Base-by-base conservation (phyloP, 2,797 vertebrate species). In the Poeciliopsis gracilis region DNA sequence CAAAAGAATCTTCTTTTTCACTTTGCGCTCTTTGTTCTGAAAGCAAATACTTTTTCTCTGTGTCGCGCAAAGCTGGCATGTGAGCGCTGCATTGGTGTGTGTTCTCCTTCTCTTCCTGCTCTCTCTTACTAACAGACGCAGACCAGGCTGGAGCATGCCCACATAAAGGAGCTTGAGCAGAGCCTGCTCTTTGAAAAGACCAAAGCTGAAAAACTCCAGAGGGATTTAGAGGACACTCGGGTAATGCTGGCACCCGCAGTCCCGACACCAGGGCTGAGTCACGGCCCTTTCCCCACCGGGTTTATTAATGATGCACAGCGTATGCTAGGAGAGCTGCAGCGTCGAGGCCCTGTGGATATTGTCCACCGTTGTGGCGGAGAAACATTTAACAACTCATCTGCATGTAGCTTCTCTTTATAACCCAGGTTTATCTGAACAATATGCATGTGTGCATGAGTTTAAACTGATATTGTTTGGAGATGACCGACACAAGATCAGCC, bases 181-280 rank as follows among this genome's bases (percentile, higher is more conserved):
- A 98, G 96, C 97, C 97, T 99, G 94, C 97, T 98, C 96, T 98
- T 98, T 98, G 98, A 98, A 98, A 99, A 98, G 97, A 98, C 97
- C 98, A 99, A 98, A 98, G 98, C 98, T 97, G 98, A 99, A 95
- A 99, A 99, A 97, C 98, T 99, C 94, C 98, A 99, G 97, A 98
- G 98, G 91, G 97, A 99, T 96, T 98, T 99, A 98, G 98, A 99
- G 97, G 98, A 99, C 97, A 98, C 97, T 98, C 98, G 97, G 98
- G 98, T 84, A 97, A 98, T 90, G 79, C 85, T 83, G 81, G 82
- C 86, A 46, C 81, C 70, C 73, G 76, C 79, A 5, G 87, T 81
- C 87, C 83, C 83, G 76, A 36, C 53, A 79, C 76, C 75, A 53
- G 82, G 72, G 63, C 77, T 72, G 63, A 73, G 71, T 36, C 46